Base-by-base conservation (phyloP, 2,888 invertebrate genomes). In the Aleiodes testaceus region DNA sequence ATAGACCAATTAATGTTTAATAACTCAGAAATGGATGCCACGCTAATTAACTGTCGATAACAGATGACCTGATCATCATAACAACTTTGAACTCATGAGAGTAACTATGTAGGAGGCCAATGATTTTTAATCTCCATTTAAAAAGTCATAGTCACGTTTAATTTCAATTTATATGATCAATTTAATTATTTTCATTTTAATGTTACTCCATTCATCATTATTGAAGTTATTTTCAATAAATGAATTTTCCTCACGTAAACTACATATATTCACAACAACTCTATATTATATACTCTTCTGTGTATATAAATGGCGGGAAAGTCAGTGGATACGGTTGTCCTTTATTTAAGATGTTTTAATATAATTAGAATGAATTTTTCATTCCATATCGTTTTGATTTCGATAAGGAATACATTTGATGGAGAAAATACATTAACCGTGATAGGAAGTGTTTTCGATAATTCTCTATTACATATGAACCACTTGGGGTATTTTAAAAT, bases 281-380 rank as follows among this genome's bases (percentile, higher is more conserved):
- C 30, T 65, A 63, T 49, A 73, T 42, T 61, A 71, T 47, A 69
- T 50, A 50, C 63, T 26, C 45, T 47, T 50, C 45, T 70, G 52
- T 52, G 55, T 65, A 20, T 4, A 59, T 36, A 9, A 2, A 77
- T 72, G 81, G 81, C 81, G 80, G 83, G 81, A 84, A 84, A 83
- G 83, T 81, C 79, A 79, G 78, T 79, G 74, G 78, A 76, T 63
- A 76, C 78, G 77, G 77, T 78, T 79, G 78, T 79, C 77, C 73
- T 72, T 72, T 74, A 71, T 76, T 80, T 79, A 70, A 74, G 70
- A 42, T 70, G 36, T 64, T 65, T 70, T 42, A 59, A 36, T 42
- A 18, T 59, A 36, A 59, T 59, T 14, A 55, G 36, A 59, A 36
- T 59, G 7, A 59, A 36, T 53, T 53, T 47, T 53, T 44, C 12